These are phyloP conservation scores for Tetheella fluctuosa DNA, from an alignment of 2,888 invertebrate genomes.

Conservation along the genomic window DNA sequence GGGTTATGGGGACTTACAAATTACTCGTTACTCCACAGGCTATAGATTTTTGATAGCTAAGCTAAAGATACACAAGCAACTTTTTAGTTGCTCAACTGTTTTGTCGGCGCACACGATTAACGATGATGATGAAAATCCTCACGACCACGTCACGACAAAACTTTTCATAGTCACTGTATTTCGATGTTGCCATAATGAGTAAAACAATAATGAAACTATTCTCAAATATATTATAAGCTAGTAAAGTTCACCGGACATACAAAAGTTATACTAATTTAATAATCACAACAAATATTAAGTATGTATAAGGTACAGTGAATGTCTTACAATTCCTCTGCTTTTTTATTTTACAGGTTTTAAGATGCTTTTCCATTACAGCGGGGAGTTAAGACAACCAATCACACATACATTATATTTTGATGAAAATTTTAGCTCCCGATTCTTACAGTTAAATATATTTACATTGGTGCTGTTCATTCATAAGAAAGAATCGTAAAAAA, in stretches of 20 bases:
- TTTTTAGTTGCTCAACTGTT: background rate
- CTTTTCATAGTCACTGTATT: too few species aligned
- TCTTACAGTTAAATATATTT: too few species aligned
- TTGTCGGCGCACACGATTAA: too few species aligned
- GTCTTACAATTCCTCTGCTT: background rate
- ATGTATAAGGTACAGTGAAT: conserved; percentile 13
- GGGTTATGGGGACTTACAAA: background rate
- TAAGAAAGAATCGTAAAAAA: too few species aligned
- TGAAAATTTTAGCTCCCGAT: background rate
- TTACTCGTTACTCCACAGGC: background rate
- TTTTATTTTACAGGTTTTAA: background rate
- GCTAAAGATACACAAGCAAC: too few species aligned
- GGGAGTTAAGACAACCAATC: background rate
- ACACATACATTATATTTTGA: background rate
- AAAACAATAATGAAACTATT: background rate
- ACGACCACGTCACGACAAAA: too few species aligned
- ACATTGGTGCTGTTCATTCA: too few species aligned
- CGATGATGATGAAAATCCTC: too few species aligned
- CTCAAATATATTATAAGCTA: conserved; percentile 16
- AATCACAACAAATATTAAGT: conserved; percentile 41
- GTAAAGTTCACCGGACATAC: conserved; percentile 14
- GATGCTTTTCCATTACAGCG: background rate
- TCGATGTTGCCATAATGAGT: background rate
- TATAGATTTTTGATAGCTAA: background rate
- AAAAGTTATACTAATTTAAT: conserved; percentile 29